phyloP scores from a whole-genome alignment of 2,797 vertebrate genomes.

The Coregonus sp. region DNA sequence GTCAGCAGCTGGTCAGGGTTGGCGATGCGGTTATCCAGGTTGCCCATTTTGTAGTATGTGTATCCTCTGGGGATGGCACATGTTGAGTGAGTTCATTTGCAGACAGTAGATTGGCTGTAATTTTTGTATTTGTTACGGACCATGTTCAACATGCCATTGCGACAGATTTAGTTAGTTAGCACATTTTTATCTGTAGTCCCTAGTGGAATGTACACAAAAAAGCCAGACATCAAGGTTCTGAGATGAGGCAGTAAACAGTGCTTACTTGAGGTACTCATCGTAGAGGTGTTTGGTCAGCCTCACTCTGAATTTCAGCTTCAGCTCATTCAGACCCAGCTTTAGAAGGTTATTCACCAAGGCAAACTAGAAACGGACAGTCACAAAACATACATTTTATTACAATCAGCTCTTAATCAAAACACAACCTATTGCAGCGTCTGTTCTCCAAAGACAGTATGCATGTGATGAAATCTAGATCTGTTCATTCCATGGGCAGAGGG shows the following conservation, averaged over 20 bases:
- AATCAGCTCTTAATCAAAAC: not conserved
- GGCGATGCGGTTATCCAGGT: slow-evolving; percentile 96
- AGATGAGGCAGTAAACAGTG: slow-evolving; percentile 24
- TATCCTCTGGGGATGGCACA: slow-evolving; percentile 78
- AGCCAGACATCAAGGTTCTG: not conserved
- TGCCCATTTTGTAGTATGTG: slow-evolving; percentile 99
- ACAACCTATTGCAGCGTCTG: not conserved
- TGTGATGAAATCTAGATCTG: not conserved
- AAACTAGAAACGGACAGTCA: slow-evolving; percentile 78
- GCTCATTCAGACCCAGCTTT: slow-evolving; percentile 92
- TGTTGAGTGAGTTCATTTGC: not conserved
- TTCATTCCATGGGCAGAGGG: not conserved
- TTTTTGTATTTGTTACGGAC: no score
- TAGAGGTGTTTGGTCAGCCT: slow-evolving; percentile 92
- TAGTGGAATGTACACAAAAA: not conserved
- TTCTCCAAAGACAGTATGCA: not conserved
- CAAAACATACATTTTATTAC: not conserved
- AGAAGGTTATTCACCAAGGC: slow-evolving; percentile 96
- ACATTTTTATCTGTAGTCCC: no score
- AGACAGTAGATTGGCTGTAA: not conserved
- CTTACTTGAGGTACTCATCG: slow-evolving; percentile 95
- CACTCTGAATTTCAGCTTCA: slow-evolving; percentile 92
- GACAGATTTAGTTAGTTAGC: no score
- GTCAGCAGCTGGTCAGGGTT: slow-evolving; percentile 97
- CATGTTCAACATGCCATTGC: no score